Evolutionary conservation across 2,113 vertebrate genomes (phyloP), one percentile per base, ranked within the genome.

Genomic region (Embiotoca jacksoni): DNA sequence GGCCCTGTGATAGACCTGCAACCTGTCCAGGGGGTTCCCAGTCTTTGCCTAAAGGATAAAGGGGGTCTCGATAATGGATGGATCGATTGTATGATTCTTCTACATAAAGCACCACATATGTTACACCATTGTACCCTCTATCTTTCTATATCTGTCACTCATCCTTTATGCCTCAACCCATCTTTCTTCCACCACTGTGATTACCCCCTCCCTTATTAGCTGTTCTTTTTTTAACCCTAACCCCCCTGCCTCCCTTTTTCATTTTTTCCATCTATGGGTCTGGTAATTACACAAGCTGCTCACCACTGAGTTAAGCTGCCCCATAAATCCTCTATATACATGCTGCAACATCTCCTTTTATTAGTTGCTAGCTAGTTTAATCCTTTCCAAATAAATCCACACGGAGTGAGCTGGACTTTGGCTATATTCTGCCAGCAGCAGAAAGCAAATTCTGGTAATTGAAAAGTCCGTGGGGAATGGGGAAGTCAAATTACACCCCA

Each of bases 361-460:
- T 92, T 88, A 91, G 88, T 72, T 82, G 81, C 81, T 50, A 36
- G 78, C 80, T 64, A 70, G 47, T 87, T 78, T 89, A 89, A 89
- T 92, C 82, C 78, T 54, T 67, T 66, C 68, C 75, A 87, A 90
- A 89, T 77, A 81, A 73, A 75, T 77, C 80, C 69, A 41, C 57
- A 68, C 77, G 74, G 69, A 88, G 57, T 81, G 75, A 49, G 64
- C 39, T 32, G 56, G 75, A 80, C 82, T 68, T 75, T 82, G 16
- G 60, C 55, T 81, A 88, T 86, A 83, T 87, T 88, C 88, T 88
- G 82, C 86, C 82, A 77, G 80, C 80, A 75, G 79, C 72, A 88
- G 66, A 91, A 91, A 89, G 78, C 89, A 84, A 72, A 84, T 90
- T 83, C 63, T 57, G 56, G 75, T 92, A 90, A 92, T 87, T 88